Percentiles rank a stretch among this genome's conserved stretches.
These are phyloP conservation scores for Diachasmimorpha longicaudata DNA, from an alignment of 1,140 invertebrate genomes.

Conservation along the genomic window DNA sequence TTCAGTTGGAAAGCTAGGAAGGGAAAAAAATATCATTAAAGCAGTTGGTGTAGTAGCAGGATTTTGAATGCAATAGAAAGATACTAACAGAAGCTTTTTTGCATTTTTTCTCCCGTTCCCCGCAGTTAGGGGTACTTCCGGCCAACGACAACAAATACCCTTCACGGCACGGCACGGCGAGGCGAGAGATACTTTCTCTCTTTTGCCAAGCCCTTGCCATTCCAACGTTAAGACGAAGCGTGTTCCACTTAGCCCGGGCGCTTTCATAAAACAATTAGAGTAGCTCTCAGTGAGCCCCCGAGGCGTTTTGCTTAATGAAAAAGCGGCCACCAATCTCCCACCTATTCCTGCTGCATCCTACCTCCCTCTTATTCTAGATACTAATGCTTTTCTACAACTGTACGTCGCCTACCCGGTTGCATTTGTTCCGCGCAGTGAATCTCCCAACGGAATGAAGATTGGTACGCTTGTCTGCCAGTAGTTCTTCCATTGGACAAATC, in stretches of 20 bases:
- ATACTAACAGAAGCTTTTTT: background rate
- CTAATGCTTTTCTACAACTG: background rate
- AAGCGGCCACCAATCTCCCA: slow-evolving; percentile 17
- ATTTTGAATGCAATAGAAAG: background rate
- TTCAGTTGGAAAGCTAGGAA: background rate
- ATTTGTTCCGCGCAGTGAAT: slow-evolving; percentile 9
- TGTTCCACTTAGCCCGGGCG: slow-evolving; percentile 36
- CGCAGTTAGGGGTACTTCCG: background rate
- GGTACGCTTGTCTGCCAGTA: background rate
- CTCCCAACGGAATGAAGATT: background rate
- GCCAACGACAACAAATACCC: slow-evolving; percentile 14
- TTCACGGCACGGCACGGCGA: slow-evolving; percentile 20
- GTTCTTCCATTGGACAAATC: background rate
- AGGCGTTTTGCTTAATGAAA: slow-evolving; percentile 40
- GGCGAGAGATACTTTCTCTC: background rate
- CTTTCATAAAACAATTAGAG: slow-evolving; percentile 40
- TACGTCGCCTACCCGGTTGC: background rate
- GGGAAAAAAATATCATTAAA: background rate
- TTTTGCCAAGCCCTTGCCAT: background rate
- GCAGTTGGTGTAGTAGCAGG: background rate
- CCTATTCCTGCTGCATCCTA: background rate
- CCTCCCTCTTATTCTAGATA: background rate
- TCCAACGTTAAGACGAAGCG: slow-evolving; percentile 20
- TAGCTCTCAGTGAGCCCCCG: slow-evolving; percentile 25
- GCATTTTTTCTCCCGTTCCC: background rate